Base-by-base conservation (phyloP, 2,888 invertebrate genomes). In the Xylocampa areola region DNA sequence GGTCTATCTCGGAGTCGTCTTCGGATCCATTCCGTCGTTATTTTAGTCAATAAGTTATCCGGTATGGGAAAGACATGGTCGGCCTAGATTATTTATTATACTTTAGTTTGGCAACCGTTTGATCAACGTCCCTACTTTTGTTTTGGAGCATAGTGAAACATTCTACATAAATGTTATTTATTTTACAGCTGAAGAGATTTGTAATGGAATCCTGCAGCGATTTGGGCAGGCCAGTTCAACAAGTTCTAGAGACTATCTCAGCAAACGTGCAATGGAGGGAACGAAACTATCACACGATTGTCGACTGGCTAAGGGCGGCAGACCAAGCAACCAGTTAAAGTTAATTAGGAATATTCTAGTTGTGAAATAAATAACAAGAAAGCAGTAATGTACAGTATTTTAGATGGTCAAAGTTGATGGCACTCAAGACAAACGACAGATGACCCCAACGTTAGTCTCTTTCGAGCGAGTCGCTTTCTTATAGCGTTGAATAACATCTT, bases 181-280 rank as follows among this genome's bases (percentile, higher is more conserved):
- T 21, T 50, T 57, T 51, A 35, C 90, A 97, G 96, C 87, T 97
- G 55, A 94, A 96, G 81, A 94, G 95, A 36, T 97, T 97, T 80
- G 94, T 96, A 1, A 88, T 90, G 0, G 95, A 95, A 48, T 95
- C 95, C 50, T 93, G 95, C 54, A 94, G 95, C 35, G 96, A 97
- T 53, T 92, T 97, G 10, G 96, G 97, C 0, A 90, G 97, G 63
- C 96, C 97, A 0, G 95, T 97, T 0, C 95, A 96, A 58, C 98
- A 98, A 88, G 96, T 97, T 0, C 87, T 98, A 6, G 98, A 98
- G 81, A 95, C 96, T 45, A 96, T 96, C 0, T 95, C 96, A 69
- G 96, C 96, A 2, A 98, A 98, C 83, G 96, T 98, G 0, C 95
- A 96, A 68, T 98, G 98, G 98, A 96, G 97, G 95, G 93, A 96